Conservation (phyloP, 2,797 vertebrate genomes). For the Gouania willdenowi region DNA sequence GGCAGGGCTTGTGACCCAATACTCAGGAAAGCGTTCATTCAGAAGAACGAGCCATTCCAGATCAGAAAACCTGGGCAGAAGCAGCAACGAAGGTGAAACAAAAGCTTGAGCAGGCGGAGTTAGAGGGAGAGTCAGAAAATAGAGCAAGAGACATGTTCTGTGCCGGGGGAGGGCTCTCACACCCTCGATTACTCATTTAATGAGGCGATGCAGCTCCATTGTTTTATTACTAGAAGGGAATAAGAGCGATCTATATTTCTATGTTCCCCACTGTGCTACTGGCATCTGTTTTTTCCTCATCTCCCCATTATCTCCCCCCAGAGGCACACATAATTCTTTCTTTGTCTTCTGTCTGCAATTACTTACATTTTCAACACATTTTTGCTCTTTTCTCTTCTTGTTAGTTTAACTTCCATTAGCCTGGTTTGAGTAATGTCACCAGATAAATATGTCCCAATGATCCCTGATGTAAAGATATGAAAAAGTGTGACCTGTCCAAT, state of each 20-base stretch:
- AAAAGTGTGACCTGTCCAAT: too few species aligned
- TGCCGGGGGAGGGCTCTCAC: constrained; percentile 61
- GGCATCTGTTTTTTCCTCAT: constrained; percentile 63
- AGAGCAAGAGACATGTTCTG: constrained; percentile 41
- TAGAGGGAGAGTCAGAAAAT: constrained; percentile 26
- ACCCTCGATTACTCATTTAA: constrained; percentile 73
- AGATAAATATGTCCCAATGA: constrained; percentile 19
- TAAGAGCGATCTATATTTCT: constrained; percentile 59
- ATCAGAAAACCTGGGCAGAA: constrained; percentile 45
- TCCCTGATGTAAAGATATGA: constrained; percentile 18
- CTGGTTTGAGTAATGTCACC: constrained; percentile 36
- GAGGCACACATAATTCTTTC: constrained; percentile 43
- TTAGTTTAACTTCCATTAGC: constrained; percentile 46
- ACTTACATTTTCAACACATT: constrained; percentile 40
- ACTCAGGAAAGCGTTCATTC: constrained; percentile 69
- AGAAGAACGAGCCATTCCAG: constrained; percentile 43
- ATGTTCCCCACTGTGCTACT: constrained; percentile 59
- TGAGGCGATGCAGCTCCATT: constrained; percentile 64
- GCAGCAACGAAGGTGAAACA: constrained; percentile 31
- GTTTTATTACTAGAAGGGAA: constrained; percentile 73
- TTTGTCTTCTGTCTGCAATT: constrained; percentile 33
- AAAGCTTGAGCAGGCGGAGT: constrained; percentile 28
- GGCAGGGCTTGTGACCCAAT: constrained; percentile 58
- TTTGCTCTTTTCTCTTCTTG: constrained; percentile 37
- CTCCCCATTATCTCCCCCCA: constrained; percentile 47